Base-by-base conservation (phyloP, 92 coral and sea anemone species). In the Parazoanthus darwini region DNA sequence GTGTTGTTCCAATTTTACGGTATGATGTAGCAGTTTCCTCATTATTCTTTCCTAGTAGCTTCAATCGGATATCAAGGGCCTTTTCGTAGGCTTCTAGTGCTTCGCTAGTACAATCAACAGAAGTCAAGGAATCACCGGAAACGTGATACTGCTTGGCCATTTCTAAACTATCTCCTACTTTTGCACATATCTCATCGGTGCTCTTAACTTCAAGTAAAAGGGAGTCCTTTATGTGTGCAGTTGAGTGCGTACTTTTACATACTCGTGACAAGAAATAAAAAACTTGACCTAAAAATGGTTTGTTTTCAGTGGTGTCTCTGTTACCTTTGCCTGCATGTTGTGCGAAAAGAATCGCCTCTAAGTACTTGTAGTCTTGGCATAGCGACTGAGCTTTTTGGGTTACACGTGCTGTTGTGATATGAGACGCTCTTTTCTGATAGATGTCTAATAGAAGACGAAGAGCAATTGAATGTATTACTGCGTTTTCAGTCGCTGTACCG, bases 1-100 rank as follows among this genome's bases (percentile, higher is more conserved):
- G 51, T 46, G 51, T 46, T 46, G 11, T 46, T 5, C 51, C 9
- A 46, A 46, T 9, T 8, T 82, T 78, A 7, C 56, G 66, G 81
- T 89, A 83, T 44, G 88, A 73, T 20, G 26, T 36, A 23, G 83
- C 91, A 38, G 91, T 89, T 8, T 82, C 75, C 46, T 33, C 73
- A 50, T 89, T 86, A 0, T 33, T 5, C 13, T 83, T 58, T 33
- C 91, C 33, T 0, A 73, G 72, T 43, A 65, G 15, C 38, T 88
- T 37, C 13, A 56, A n/a, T 70, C 86, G 35, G 8, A 79, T 88
- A 5, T 70, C n/a, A 43, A 80, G 87, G 22, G 90, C 87, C 6
- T 67, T 33, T 39, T 70, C 20, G 38, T 89, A 79, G 18, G 67
- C 82, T 8, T 39, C 11, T 1, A 76, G 23, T 3, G 91, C 88